Evolutionary conservation across 2,888 invertebrate genomes (phyloP).

Genomic region (Keiferia lycopersicella): DNA sequence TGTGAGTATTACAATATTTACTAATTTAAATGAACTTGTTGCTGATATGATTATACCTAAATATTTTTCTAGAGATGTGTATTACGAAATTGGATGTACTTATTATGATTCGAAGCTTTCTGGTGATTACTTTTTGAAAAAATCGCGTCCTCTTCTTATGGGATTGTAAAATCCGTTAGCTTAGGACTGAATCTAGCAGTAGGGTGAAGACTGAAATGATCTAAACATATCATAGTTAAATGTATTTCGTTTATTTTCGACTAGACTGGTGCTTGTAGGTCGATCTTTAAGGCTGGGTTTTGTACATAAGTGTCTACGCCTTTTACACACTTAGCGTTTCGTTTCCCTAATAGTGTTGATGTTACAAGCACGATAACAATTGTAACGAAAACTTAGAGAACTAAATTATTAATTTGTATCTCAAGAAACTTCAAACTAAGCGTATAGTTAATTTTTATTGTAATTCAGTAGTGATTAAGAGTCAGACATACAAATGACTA

Average conservation of each 20-base stretch:
- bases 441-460: too few species aligned
- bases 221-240: constrained; percentile 77
- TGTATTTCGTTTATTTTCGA: constrained; percentile 76
- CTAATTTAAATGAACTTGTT: constrained; percentile 76
- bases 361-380: constrained; percentile 42
- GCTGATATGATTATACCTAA: constrained; percentile 76
- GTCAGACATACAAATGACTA: too few species aligned
- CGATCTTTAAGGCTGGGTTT: constrained; percentile 80
- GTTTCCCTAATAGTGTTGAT: constrained; percentile 40
- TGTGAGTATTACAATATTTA: constrained; percentile 81
- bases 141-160: constrained; percentile 80
- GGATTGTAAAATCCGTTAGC: constrained; percentile 77
- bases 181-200: constrained; percentile 79
- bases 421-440: too few species aligned
- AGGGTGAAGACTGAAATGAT: constrained; percentile 80
- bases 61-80: constrained; percentile 81
- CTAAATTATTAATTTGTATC: too few species aligned
- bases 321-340: constrained; percentile 69
- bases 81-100: constrained; percentile 73
- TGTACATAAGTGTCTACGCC: constrained; percentile 77
- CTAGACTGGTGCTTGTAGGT: constrained; percentile 82
- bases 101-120: constrained; percentile 71
- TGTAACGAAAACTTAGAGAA: too few species aligned
- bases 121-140: constrained; percentile 70
- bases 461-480: too few species aligned